Percentiles rank a stretch among this genome's conserved stretches.
Conservation (phyloP, 2,888 invertebrate species). For the Pyrocoelia pectoralis region DNA sequence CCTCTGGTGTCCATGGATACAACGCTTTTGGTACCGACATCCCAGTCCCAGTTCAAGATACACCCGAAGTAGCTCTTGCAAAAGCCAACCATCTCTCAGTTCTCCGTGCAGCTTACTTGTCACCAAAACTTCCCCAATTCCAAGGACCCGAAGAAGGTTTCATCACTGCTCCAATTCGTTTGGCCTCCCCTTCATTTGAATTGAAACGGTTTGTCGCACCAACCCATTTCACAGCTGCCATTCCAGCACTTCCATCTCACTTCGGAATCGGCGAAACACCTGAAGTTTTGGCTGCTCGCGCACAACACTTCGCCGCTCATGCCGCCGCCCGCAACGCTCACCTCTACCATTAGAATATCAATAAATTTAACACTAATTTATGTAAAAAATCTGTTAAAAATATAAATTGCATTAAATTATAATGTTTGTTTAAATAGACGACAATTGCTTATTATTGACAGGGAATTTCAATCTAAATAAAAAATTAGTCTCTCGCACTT, state of each 20-base stretch:
- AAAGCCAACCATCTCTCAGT: conserved; percentile 39
- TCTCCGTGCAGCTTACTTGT: conserved; percentile 17
- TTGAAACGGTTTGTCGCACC: background rate
- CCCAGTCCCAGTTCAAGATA: conserved; percentile 43
- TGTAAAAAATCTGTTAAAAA: too few species aligned
- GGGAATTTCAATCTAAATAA: too few species aligned
- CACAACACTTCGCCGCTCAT: conserved; percentile 36
- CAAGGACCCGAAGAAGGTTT: conserved; percentile 21
- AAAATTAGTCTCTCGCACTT: too few species aligned
- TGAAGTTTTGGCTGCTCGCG: conserved; percentile 43
- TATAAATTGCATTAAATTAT: too few species aligned
- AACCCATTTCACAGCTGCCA: background rate
- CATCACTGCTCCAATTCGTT: conserved; percentile 20
- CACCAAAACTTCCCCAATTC: conserved; percentile 23
- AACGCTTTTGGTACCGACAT: conserved; percentile 37
- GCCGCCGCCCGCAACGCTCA: conserved; percentile 21
- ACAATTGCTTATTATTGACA: too few species aligned
- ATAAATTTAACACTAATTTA: background rate
- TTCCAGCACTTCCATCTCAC: conserved; percentile 6
- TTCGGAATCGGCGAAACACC: conserved; percentile 39
- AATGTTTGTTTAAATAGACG: too few species aligned
- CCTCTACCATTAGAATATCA: background rate
- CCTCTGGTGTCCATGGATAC: conserved; percentile 43
- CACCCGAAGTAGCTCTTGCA: conserved; percentile 45
- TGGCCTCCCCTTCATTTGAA: background rate